Evolutionary conservation across 2,888 invertebrate species (phyloP), one percentile per base, ranked within the genome.

Genomic region (Ophion obscuratus): DNA sequence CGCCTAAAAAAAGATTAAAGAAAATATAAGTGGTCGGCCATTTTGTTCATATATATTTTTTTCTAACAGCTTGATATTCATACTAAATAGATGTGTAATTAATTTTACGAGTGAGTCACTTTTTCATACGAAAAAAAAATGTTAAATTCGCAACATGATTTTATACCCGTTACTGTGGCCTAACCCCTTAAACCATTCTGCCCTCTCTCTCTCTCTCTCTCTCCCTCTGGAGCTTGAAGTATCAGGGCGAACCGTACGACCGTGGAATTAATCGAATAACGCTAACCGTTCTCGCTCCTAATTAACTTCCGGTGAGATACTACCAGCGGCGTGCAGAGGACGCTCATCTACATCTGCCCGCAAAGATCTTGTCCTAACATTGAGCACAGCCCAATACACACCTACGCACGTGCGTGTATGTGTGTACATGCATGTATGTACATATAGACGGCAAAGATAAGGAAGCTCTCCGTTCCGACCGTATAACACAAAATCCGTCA

Each of bases 261-360:
- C 87, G 81, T 87, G 80, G 88, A 89, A 89, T 89, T 89, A 89
- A 88, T 89, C 87, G 87, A 88, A 82, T 82, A 85, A 83, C 84
- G 83, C 83, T 84, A 85, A 88, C 87, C 87, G 85, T 76, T 77
- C 85, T 81, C 81, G 81, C 85, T 88, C 85, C 87, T 88, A 88
- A 88, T 88, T 88, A 86, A 88, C 87, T 87, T 88, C 88, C 88
- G 88, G 86, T 81, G 67, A 53, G 59, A 86, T 70, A 61, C 44
- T 53, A 66, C 53, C 27, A 47, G 66, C 31, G 31, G 31, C 20
- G 70, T 10, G 75, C 44, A 64, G 14, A 24, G 27, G 64, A 67
- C 64, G 67, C 75, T 79, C 85, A 76, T 85, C 66, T 79, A 64
- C 83, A 83, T 80, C 73, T 76, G 79, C 24, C 53, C 67, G 80